Percentiles rank a stretch among this genome's conserved stretches.
These are phyloP conservation scores for Pachycephus smyrnensis DNA, from an alignment of 2,888 invertebrate genomes.

Conservation along the genomic window DNA sequence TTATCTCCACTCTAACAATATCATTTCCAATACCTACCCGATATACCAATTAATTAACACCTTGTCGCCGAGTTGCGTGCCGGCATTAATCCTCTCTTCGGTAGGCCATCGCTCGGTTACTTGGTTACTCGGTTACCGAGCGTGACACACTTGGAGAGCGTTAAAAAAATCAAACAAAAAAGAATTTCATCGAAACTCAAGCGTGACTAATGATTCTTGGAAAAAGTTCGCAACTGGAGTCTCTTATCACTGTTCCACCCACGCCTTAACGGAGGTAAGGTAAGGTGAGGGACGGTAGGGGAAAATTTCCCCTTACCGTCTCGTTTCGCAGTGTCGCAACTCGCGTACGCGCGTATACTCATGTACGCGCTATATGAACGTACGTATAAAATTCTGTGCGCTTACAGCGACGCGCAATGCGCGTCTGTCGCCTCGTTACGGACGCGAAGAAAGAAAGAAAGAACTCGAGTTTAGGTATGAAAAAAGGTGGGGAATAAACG, in stretches of 20 bases:
- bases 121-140: slow-evolving; percentile 51
- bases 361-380: not conserved
- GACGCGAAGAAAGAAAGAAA: not conserved
- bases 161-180: not conserved
- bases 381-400: not conserved
- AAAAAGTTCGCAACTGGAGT: not conserved
- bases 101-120: slow-evolving; percentile 33
- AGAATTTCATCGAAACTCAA: not conserved
- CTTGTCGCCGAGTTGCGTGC: not conserved
- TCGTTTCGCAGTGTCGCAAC: not conserved
- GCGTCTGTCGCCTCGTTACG: not conserved
- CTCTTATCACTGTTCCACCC: not conserved
- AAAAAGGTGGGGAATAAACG: not conserved
- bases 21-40: not conserved
- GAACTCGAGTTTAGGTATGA: not conserved
- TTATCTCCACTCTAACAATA: slow-evolving; percentile 36
- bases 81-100: not conserved
- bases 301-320: not conserved
- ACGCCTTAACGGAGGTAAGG: no score
- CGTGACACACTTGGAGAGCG: slow-evolving; percentile 16
- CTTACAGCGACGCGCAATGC: not conserved
- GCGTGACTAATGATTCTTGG: not conserved
- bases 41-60: not conserved
- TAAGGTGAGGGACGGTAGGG: no score
- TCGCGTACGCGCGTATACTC: not conserved